Evolutionary conservation across 2,113 vertebrate genomes (phyloP).

Genomic region (Rhodinocichla rosea): DNA sequence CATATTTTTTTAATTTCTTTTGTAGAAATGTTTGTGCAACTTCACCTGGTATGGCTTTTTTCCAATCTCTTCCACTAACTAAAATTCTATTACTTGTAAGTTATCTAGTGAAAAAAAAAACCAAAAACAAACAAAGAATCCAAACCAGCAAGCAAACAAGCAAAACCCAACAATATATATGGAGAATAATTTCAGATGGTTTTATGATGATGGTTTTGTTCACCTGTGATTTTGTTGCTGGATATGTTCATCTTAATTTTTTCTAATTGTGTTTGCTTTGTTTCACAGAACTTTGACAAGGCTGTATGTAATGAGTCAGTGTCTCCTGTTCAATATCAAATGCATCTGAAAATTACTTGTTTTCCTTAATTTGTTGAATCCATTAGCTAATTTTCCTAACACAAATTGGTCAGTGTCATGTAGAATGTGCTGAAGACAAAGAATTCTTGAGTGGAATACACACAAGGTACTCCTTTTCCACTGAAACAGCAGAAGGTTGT

Average conservation of each 20-base stretch:
- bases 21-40: background rate
- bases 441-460: background rate
- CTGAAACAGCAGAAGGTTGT: background rate
- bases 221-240: background rate
- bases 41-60: background rate
- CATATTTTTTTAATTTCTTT: background rate
- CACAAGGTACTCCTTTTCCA: background rate
- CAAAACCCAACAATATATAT: background rate
- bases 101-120: background rate
- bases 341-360: background rate
- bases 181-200: background rate
- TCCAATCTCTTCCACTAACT: background rate
- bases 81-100: background rate
- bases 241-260: background rate
- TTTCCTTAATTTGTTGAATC: background rate
- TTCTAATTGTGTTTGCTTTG: background rate
- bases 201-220: background rate
- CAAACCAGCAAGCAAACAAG: background rate
- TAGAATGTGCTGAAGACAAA: background rate
- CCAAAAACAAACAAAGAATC: accelerated
- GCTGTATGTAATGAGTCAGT: background rate
- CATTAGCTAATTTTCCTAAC: background rate
- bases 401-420: background rate
- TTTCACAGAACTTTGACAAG: background rate
- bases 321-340: accelerated